These are phyloP conservation scores for Epinephelus coioides DNA, from an alignment of 2,797 vertebrate species.

Conservation along the genomic window DNA sequence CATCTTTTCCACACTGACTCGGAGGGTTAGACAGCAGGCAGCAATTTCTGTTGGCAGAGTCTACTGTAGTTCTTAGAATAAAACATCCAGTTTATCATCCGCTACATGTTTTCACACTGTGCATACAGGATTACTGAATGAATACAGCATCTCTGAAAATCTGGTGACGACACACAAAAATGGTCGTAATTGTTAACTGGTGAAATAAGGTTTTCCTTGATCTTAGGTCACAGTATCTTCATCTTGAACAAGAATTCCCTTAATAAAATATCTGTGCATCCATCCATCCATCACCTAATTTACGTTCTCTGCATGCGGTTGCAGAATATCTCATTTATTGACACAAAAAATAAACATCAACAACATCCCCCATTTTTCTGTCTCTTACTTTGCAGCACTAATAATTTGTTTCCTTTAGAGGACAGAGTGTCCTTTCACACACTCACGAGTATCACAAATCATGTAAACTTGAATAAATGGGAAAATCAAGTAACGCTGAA, in stretches of 20 bases:
- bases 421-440: neutral
- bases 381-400: neutral
- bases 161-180: neutral
- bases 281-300: neutral
- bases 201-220: neutral
- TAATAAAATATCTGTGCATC: neutral
- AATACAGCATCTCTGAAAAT: neutral
- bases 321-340: neutral
- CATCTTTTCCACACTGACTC: conserved; percentile 45
- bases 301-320: neutral
- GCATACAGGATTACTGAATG: conserved; percentile 2
- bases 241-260: neutral
- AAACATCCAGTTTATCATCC: conserved; percentile 28
- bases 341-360: neutral
- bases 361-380: neutral
- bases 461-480: neutral
- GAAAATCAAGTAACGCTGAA: neutral
- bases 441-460: conserved; percentile 1
- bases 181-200: neutral
- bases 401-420: conserved; percentile 1
- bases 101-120: conserved; percentile 16
- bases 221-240: neutral
- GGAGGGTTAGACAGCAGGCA: conserved; percentile 39
- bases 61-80: conserved; percentile 24
- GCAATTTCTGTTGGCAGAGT: conserved; percentile 25